Conservation (phyloP, 2,797 vertebrate species). For the Luscinia megarhynchos region DNA sequence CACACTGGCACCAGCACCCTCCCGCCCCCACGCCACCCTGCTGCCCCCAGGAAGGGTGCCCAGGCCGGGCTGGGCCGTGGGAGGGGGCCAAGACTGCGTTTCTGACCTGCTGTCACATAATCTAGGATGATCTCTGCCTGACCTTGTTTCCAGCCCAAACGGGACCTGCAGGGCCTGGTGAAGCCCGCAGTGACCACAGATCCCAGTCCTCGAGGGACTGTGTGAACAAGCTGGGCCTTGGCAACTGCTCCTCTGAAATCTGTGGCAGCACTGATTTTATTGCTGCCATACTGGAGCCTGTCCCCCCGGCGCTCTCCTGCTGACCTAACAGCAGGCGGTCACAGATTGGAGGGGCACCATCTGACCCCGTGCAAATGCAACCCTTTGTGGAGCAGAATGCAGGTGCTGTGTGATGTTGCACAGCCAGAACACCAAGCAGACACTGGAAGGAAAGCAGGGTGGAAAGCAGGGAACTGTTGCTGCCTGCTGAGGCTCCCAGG, state of each 20-base stretch:
- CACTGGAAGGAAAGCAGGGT: not conserved
- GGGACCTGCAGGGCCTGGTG: not conserved
- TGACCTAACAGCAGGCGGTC: not conserved
- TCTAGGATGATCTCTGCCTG: not conserved
- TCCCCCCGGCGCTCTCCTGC: not conserved
- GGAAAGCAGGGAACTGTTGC: not conserved
- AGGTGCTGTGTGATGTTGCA: not conserved
- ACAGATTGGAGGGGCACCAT: not conserved
- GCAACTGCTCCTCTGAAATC: not conserved
- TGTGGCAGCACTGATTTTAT: not conserved
- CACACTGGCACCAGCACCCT: not conserved
- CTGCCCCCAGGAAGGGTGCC: not conserved
- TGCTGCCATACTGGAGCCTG: not conserved
- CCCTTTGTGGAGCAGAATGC: not conserved
- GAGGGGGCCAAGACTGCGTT: not conserved
- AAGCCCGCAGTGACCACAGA: not conserved
- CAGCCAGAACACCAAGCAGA: not conserved
- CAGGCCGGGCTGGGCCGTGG: accelerated
- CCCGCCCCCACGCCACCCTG: accelerated
- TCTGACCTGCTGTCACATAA: not conserved
- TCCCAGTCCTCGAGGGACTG: not conserved
- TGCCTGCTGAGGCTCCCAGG: not conserved
- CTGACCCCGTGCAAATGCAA: not conserved
- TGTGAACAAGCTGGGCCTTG: not conserved
- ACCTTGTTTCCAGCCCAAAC: not conserved